Percentiles rank a stretch among this genome's conserved stretches.
These are phyloP conservation scores for Ectemnius continuus DNA, from an alignment of 2,888 invertebrate species.

Conservation along the genomic window DNA sequence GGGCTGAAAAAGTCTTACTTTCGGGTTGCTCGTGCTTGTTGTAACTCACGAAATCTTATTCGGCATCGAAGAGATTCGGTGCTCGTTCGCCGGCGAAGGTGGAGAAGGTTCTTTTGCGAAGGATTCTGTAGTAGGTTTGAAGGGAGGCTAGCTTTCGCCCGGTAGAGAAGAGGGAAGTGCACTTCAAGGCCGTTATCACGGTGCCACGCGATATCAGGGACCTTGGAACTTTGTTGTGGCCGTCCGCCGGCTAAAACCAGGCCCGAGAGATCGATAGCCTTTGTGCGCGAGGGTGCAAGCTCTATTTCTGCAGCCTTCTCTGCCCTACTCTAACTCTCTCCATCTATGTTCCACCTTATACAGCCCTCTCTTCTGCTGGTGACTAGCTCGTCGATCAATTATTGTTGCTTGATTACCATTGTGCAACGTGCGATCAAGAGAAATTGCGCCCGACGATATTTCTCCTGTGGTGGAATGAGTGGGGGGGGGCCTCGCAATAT, in stretches of 20 bases:
- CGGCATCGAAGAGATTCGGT: slow-evolving; percentile 15
- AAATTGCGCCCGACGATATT: too few species aligned
- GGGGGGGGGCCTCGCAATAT: too few species aligned
- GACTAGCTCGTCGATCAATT: too few species aligned
- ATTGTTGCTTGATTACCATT: too few species aligned
- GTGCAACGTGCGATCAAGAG: too few species aligned
- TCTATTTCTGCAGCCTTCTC: background rate
- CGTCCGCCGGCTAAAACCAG: background rate
- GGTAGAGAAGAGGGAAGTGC: slow-evolving; percentile 14
- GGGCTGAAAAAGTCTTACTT: background rate
- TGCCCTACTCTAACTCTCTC: too few species aligned
- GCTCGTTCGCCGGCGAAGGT: slow-evolving; percentile 13
- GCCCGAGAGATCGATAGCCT: slow-evolving; percentile 2
- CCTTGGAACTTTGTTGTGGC: slow-evolving; percentile 32
- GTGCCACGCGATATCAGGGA: slow-evolving; percentile 25
- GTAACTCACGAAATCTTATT: slow-evolving; percentile 24
- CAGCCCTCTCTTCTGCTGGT: too few species aligned
- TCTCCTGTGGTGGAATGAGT: too few species aligned
- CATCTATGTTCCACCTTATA: too few species aligned
- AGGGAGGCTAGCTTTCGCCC: slow-evolving; percentile 5
- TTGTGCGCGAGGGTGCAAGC: background rate
- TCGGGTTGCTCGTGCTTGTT: slow-evolving; percentile 13
- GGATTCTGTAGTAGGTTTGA: slow-evolving; percentile 4
- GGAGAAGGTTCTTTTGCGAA: background rate
- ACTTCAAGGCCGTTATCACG: slow-evolving; percentile 32